phyloP scores from a whole-genome alignment of 2,888 invertebrate species.

The Lycophotia porphyrea region DNA sequence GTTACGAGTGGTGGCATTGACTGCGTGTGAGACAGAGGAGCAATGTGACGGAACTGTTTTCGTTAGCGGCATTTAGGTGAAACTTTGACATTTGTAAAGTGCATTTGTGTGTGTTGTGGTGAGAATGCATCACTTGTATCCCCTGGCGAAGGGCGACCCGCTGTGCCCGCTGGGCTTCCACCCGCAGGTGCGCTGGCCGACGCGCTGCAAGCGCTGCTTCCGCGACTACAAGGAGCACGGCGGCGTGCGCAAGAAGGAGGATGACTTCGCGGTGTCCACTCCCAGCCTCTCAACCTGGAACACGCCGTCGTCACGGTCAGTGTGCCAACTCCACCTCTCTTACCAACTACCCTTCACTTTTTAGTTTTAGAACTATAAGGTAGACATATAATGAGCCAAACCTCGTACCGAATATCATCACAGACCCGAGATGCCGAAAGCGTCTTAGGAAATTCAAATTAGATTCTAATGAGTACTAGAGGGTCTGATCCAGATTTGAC shows the following conservation, averaged over 20 bases:
- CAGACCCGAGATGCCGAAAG: background rate
- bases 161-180: conserved; percentile 98
- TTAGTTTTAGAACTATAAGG: background rate
- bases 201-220: conserved; percentile 97
- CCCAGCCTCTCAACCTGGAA: conserved; percentile 93
- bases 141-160: conserved; percentile 95
- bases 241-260: conserved; percentile 92
- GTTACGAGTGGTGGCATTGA: conserved; percentile 63
- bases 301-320: conserved; percentile 91
- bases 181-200: conserved; percentile 98
- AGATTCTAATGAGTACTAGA: background rate
- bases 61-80: conserved; percentile 83
- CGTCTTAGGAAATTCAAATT: background rate
- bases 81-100: conserved; percentile 85
- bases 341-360: background rate
- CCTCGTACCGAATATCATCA: background rate
- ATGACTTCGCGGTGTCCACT: conserved; percentile 93
- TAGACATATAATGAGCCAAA: background rate
- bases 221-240: conserved; percentile 98
- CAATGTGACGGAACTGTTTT: conserved; percentile 73
- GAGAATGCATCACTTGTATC: conserved; percentile 94
- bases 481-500: background rate
- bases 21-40: conserved; percentile 66
- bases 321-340: conserved; percentile 22
- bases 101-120: conserved; percentile 81